Base-by-base conservation (phyloP, 2,888 invertebrate species). In the Xylocampa areola region DNA sequence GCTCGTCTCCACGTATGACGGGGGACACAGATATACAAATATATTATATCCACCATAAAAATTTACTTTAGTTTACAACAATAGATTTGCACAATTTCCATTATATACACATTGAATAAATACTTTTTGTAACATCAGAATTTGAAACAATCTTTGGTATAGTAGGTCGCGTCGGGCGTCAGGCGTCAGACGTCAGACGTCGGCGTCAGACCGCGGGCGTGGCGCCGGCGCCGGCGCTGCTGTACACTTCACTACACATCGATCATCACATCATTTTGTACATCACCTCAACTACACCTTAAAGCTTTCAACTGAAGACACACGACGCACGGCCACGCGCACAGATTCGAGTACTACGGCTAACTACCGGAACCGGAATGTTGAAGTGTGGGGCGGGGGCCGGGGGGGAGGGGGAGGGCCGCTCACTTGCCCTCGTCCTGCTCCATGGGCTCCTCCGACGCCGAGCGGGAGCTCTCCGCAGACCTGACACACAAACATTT, bases 361-460 rank as follows among this genome's bases (percentile, higher is more conserved):
- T 68, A 61, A 61, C 64, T 65, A 68, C 51, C 59, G 68, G 57
- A 59, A 65, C 64, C 64, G 63, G 70, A 70, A 64, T 75, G 78
- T 70, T 29, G 51, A 62, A 68, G 73, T 73, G 77, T 62, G 62
- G 54, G 61, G 68, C 66, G 30, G 44, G 36, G 39, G 13, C 19
- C 35, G 27, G 8, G 11, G 62, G 40, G 14, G 14, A 64, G 60
- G 49, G 30, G 36, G 52, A 43, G 40, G 44, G 17, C 49, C 64
- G 73, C 88, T 96, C 96, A 96, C 94, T 96, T 96, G 82, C 94
- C 95, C 87, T 97, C 97, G 91, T 97, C 97, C 91, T 97, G 96
- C 87, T 97, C 97, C 97, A 97, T 97, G 45, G 97, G 97, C 91
- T 97, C 97, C 82, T 96, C 96, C 59, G 96, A 95, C 84, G 94